These are phyloP conservation scores for Synaphobranchus kaupii DNA, from an alignment of 2,797 vertebrate genomes.

Conservation along the genomic window DNA sequence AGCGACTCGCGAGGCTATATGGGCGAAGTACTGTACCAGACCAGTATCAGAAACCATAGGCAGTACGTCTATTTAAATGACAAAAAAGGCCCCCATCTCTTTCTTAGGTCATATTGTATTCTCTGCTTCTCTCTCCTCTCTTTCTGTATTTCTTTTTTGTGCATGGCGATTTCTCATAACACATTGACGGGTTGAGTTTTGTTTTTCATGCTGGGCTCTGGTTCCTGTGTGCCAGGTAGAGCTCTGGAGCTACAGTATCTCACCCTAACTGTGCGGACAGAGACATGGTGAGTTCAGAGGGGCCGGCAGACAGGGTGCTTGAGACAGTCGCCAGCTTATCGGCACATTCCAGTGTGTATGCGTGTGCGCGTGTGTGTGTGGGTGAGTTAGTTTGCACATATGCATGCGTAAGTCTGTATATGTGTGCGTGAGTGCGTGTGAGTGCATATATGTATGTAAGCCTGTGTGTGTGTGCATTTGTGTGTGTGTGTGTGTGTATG, in stretches of 20 bases:
- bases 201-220: not conserved
- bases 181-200: not conserved
- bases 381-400: not conserved
- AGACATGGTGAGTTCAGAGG: not conserved
- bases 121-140: not conserved
- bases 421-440: not conserved
- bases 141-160: not conserved
- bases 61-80: not conserved
- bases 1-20: not conserved
- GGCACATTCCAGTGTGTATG: slow-evolving; percentile 28
- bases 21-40: not conserved
- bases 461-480: slow-evolving; percentile 38
- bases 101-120: not conserved
- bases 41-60: not conserved
- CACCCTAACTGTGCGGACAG: not conserved
- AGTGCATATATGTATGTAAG: slow-evolving; percentile 12
- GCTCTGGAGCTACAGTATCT: slow-evolving; percentile 23
- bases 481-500: slow-evolving; percentile 25
- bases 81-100: not conserved
- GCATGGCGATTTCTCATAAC: not conserved
- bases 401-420: not conserved
- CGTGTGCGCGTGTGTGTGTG: not conserved
- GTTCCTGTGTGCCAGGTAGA: slow-evolving; percentile 28
- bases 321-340: slow-evolving; percentile 43
- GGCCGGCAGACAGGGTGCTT: not conserved